Percentiles rank a stretch among this genome's conserved stretches.
Conservation (phyloP, 2,113 vertebrate genomes). For the Phycodurus eques region DNA sequence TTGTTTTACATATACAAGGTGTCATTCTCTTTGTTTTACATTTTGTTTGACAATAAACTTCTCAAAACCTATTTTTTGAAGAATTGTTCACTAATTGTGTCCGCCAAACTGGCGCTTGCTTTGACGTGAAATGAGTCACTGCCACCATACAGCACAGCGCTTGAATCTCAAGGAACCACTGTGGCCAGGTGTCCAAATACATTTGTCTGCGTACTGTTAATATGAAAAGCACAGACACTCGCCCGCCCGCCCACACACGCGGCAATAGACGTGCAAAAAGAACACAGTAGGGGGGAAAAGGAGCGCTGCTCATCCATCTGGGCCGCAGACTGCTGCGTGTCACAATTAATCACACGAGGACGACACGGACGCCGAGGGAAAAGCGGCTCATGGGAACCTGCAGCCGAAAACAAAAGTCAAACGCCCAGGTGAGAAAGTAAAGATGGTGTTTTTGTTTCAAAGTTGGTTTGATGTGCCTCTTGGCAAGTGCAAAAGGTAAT, state of each 20-base stretch:
- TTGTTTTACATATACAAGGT: too few species aligned
- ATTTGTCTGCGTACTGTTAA: constrained; percentile 1
- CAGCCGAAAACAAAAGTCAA: constrained; percentile 1
- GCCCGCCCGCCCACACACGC: constrained; percentile 26
- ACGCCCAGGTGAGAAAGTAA: constrained; percentile 12
- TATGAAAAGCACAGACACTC: constrained; percentile 21
- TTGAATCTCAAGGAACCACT: too few species aligned
- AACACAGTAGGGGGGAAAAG: constrained; percentile 14
- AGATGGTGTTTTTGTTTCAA: constrained; percentile 1
- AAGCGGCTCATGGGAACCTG: neutral
- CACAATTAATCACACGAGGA: constrained; percentile 15
- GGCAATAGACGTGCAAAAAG: constrained; percentile 26
- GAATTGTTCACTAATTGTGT: too few species aligned
- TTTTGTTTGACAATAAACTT: too few species aligned
- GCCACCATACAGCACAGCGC: too few species aligned
- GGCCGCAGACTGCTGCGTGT: constrained; percentile 31
- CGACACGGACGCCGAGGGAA: neutral
- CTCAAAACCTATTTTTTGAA: too few species aligned
- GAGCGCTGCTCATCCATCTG: constrained; percentile 53
- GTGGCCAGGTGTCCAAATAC: neutral
- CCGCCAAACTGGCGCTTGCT: too few species aligned
- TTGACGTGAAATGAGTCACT: too few species aligned
- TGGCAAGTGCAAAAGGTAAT: constrained; percentile 31
- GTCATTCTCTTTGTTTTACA: too few species aligned
- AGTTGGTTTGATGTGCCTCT: constrained; percentile 1